Evolutionary conservation across 2,797 vertebrate species (phyloP), one percentile per base, ranked within the genome.

Genomic region (Pseudochromis fuscus): DNA sequence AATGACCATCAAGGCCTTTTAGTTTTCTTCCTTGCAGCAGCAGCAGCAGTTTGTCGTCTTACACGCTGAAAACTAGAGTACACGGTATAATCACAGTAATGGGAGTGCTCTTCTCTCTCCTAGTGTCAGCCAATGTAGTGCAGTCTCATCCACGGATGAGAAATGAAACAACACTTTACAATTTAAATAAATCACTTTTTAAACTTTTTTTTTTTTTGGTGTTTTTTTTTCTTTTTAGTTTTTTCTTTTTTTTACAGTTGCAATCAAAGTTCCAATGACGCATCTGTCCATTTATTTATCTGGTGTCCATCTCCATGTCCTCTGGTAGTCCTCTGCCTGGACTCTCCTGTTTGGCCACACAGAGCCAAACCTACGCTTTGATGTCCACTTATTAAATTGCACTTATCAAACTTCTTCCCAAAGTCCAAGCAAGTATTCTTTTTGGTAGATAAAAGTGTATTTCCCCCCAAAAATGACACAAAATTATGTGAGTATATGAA

Each of bases 51-150:
- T 79, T 67, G 60, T 68, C 44, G 7, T 85, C 71, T 56, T 63
- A 61, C 64, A 67, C 23, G 18, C 63, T 60, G 57, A 65, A 87
- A 77, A 74, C 52, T 72, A 59, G 68, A 79, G 58, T 65, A 82
- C 64, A 49, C 65, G 68, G 70, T 76, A 77, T 69, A 64, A 73
- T 86, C 70, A 80, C 72, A 84, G 81, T 77, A 67, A 68, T 58
- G 62, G 66, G 72, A 76, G 73, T 56, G 61, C 80, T 84, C 75
- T 62, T 80, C 67, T 83, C 85, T 82, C 67, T 86, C 61, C 81
- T 80, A 28, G 4, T 63, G 55, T 89, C 88, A 89, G 89, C 87
- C 90, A 87, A 88, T 84, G 83, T 94, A 94, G 93, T 94, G 94
- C 94, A 94, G 88, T 85, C 85, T 92, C 88, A 86, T 93, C 84